A percentile compares a stretch with the other conserved stretches of the same genome.
These are phyloP conservation scores for Saguinus imperator DNA, from an alignment of 2,113 vertebrate genomes.

Conservation along the genomic window DNA sequence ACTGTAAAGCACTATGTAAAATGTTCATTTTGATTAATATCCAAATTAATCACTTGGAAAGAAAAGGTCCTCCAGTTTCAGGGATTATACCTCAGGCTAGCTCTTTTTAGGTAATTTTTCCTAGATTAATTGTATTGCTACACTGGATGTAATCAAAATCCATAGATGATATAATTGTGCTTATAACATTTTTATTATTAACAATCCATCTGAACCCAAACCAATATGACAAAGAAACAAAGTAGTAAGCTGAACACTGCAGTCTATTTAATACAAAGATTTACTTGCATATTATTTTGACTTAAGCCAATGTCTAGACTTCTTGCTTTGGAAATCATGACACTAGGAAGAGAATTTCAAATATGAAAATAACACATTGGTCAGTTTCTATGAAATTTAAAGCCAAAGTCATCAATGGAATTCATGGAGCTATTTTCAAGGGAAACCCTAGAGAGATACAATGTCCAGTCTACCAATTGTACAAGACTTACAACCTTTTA, in stretches of 20 bases:
- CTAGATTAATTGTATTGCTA: constrained; percentile 8
- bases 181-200: constrained; percentile 21
- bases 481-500: not conserved
- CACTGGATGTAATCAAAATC: not conserved
- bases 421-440: not conserved
- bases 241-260: not conserved
- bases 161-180: not conserved
- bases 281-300: constrained; percentile 5
- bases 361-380: not conserved
- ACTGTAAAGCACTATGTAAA: constrained; percentile 11
- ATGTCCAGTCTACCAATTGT: not conserved
- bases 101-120: not conserved
- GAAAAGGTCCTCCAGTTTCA: not conserved
- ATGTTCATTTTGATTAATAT: not conserved
- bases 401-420: not conserved
- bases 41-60: constrained; percentile 8
- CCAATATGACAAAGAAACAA: not conserved
- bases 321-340: constrained; percentile 34
- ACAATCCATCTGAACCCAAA: not conserved
- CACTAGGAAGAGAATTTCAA: constrained; percentile 37
- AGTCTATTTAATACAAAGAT: not conserved
- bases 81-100: not conserved
- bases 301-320: not conserved
- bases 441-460: not conserved
- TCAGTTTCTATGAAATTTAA: constrained; percentile 31